Conservation (phyloP, 2,113 vertebrate genomes). For the Hucho hucho region DNA sequence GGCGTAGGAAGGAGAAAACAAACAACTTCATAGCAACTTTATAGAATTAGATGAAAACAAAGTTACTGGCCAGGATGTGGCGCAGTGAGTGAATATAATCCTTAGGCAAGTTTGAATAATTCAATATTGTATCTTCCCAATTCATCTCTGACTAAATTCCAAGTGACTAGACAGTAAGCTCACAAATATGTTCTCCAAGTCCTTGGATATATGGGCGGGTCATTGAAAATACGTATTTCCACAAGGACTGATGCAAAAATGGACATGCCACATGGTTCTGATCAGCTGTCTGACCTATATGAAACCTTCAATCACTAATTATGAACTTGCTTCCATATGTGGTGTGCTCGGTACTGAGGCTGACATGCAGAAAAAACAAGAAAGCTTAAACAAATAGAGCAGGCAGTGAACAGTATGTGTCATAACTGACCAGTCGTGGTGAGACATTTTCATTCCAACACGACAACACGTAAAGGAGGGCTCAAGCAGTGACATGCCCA, state of each 20-base stretch:
- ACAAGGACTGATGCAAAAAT: slow-evolving; percentile 59
- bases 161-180: no score
- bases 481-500: slow-evolving; percentile 10
- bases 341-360: slow-evolving; percentile 43
- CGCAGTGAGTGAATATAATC: not conserved
- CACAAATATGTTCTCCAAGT: no score
- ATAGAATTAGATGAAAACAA: slow-evolving; percentile 36
- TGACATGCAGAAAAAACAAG: slow-evolving; percentile 37
- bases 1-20: slow-evolving; percentile 9
- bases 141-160: not conserved
- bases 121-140: not conserved
- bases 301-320: slow-evolving; percentile 65
- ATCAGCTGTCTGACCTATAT: slow-evolving; percentile 58
- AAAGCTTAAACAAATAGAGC: slow-evolving; percentile 42
- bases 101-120: not conserved
- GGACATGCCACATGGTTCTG: slow-evolving; percentile 60
- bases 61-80: slow-evolving; percentile 5
- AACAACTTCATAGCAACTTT: slow-evolving; percentile 14
- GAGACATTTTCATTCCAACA: slow-evolving; percentile 25
- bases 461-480: slow-evolving; percentile 31
- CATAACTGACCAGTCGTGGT: no score
- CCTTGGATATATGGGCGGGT: not conserved
- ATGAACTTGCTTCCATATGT: slow-evolving; percentile 54
- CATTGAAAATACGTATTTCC: slow-evolving; percentile 47
- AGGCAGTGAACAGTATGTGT: slow-evolving; percentile 12